phyloP scores from a whole-genome alignment of 2,797 vertebrate species.

The Syngnathus acus region DNA sequence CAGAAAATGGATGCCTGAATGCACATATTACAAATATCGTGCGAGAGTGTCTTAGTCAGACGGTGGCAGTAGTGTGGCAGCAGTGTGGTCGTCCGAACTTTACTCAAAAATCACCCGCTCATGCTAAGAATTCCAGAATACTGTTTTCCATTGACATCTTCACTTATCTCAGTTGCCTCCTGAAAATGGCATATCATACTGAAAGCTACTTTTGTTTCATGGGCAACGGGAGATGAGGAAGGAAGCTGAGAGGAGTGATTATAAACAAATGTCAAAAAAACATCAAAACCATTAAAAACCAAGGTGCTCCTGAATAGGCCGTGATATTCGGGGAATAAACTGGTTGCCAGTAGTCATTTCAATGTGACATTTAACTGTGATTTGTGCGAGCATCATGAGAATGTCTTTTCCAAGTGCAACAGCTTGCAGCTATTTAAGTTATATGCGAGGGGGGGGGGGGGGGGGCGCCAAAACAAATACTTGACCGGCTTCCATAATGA shows the following conservation, averaged over 20 bases:
- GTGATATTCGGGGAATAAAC: slow-evolving; percentile 69
- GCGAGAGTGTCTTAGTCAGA: no score
- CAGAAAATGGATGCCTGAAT: no score
- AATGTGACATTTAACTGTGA: slow-evolving; percentile 74
- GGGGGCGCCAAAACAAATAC: slow-evolving; percentile 77
- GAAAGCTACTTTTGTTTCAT: background rate
- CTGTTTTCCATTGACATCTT: background rate
- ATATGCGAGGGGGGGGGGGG: slow-evolving; percentile 63
- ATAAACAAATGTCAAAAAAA: slow-evolving; percentile 69
- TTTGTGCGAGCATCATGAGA: slow-evolving; percentile 73
- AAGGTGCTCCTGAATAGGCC: slow-evolving; percentile 35
- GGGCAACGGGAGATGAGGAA: background rate
- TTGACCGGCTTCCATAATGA: slow-evolving; percentile 71
- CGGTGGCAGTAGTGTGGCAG: no score
- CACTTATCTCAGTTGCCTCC: slow-evolving; percentile 23
- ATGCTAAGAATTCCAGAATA: background rate
- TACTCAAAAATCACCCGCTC: background rate
- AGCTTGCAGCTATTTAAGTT: slow-evolving; percentile 80
- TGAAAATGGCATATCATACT: slow-evolving; percentile 41
- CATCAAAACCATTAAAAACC: slow-evolving; percentile 58
- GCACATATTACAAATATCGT: no score
- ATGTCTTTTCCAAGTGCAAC: slow-evolving; percentile 75
- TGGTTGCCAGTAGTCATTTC: slow-evolving; percentile 76
- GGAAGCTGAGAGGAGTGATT: slow-evolving; percentile 35
- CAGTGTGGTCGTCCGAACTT: background rate